These are phyloP conservation scores for Tetragnatha montana DNA, from an alignment of 2,888 invertebrate genomes.

Conservation along the genomic window DNA sequence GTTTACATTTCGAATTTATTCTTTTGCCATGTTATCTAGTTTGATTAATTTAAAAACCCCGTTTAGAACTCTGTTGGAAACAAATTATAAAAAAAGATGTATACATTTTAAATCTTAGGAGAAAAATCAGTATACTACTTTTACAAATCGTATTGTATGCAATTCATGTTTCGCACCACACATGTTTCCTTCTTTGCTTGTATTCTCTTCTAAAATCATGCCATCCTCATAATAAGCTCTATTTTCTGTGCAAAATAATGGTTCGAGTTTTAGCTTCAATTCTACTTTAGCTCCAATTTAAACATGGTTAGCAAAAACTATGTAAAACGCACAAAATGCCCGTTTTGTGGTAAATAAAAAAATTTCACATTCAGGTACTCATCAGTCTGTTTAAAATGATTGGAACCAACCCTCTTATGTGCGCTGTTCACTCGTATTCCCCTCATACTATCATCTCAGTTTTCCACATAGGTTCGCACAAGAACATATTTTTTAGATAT, in stretches of 20 bases:
- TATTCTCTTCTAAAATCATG: neutral
- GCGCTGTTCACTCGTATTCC: neutral
- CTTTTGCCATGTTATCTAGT: too few species aligned
- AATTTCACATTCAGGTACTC: conserved; percentile 29
- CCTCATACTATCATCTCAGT: neutral
- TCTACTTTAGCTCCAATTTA: neutral
- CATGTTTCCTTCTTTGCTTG: neutral
- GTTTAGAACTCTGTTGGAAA: too few species aligned
- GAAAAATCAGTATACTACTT: too few species aligned
- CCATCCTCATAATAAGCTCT: conserved; percentile 31
- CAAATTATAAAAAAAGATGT: too few species aligned
- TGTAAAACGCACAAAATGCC: neutral
- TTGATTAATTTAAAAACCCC: too few species aligned
- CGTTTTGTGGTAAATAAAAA: conserved; percentile 1
- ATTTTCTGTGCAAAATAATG: conserved; percentile 29
- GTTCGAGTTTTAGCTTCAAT: neutral
- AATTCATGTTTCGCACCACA: neutral
- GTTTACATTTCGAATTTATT: too few species aligned
- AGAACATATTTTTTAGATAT: neutral
- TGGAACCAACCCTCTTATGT: conserved; percentile 23
- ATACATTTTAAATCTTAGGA: too few species aligned
- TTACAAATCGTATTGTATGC: too few species aligned
- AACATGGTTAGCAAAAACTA: conserved; percentile 19
- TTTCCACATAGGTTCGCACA: neutral
- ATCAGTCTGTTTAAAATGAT: conserved; percentile 15